Percentiles rank a stretch among this genome's conserved stretches.
Conservation (phyloP, 2,113 vertebrate species). For the Castor canadensis region DNA sequence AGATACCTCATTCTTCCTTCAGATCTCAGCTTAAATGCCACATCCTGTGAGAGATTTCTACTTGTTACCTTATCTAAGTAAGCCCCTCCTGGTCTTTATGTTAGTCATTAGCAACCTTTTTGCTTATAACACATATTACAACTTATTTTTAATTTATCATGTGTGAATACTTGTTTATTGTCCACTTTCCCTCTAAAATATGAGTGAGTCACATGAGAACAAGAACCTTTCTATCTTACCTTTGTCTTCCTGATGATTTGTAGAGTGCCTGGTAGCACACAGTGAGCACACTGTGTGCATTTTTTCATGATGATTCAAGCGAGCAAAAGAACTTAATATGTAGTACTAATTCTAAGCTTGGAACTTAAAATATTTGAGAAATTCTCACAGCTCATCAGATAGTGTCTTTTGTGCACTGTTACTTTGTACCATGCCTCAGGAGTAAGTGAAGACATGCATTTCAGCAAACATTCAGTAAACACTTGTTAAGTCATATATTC, state of each 20-base stretch:
- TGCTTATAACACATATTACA: background rate
- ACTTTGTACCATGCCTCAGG: background rate
- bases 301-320: conserved; percentile 20
- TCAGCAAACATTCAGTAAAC: background rate
- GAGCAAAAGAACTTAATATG: conserved; percentile 6
- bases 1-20: background rate
- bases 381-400: background rate
- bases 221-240: background rate
- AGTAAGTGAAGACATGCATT: background rate
- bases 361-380: conserved; percentile 25
- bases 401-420: background rate
- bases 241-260: conserved; percentile 7
- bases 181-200: background rate
- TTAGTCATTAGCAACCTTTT: background rate
- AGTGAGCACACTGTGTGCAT: background rate
- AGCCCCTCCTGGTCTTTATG: background rate
- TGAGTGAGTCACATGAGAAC: background rate
- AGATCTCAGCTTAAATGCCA: background rate
- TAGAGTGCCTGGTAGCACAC: background rate
- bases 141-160: background rate
- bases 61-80: conserved; percentile 11
- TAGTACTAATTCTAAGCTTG: conserved; percentile 31
- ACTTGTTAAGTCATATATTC: conserved; percentile 4
- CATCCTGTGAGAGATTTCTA: conserved; percentile 11
- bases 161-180: background rate